A percentile compares a stretch with the other conserved stretches of the same genome.
phyloP scores from a whole-genome alignment of 2,797 vertebrate genomes.

The Urosaurus nigricauda region DNA sequence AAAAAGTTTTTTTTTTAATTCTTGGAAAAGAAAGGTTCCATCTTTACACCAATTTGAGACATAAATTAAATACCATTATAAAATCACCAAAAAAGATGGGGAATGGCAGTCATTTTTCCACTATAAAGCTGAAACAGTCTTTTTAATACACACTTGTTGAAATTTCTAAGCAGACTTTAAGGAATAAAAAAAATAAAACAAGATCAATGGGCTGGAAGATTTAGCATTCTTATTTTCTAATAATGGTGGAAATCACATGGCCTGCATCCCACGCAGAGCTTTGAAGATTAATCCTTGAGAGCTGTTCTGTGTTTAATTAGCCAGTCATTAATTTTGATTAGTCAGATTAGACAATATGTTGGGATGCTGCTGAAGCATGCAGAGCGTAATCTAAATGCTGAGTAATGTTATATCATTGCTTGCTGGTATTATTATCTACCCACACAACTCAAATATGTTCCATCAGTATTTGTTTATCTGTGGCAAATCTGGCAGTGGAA shows the following conservation, averaged over 20 bases:
- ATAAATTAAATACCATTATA: not conserved
- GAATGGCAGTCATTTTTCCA: not conserved
- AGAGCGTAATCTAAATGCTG: slow-evolving; percentile 9
- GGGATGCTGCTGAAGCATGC: slow-evolving; percentile 1
- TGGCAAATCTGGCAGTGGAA: not conserved
- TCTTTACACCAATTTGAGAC: slow-evolving; percentile 3
- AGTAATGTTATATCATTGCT: slow-evolving; percentile 13
- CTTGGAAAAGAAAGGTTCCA: not conserved
- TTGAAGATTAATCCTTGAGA: slow-evolving; percentile 8
- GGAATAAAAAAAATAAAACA: slow-evolving; percentile 22
- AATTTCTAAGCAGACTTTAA: slow-evolving; percentile 7
- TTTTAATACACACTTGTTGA: not conserved
- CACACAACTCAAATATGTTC: not conserved
- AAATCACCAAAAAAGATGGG: not conserved
- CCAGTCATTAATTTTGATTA: slow-evolving; percentile 12
- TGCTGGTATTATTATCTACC: slow-evolving; percentile 26
- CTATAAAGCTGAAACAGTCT: not conserved
- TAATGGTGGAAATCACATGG: not conserved
- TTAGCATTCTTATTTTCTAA: slow-evolving; percentile 5
- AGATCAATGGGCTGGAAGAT: not conserved
- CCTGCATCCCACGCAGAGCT: slow-evolving; percentile 18
- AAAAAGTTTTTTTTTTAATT: not conserved
- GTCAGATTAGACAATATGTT: slow-evolving; percentile 37
- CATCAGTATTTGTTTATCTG: slow-evolving; percentile 3
- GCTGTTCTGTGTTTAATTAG: not conserved